Conservation (phyloP, 1,140 invertebrate genomes). For the Oryctes rhinoceros region DNA sequence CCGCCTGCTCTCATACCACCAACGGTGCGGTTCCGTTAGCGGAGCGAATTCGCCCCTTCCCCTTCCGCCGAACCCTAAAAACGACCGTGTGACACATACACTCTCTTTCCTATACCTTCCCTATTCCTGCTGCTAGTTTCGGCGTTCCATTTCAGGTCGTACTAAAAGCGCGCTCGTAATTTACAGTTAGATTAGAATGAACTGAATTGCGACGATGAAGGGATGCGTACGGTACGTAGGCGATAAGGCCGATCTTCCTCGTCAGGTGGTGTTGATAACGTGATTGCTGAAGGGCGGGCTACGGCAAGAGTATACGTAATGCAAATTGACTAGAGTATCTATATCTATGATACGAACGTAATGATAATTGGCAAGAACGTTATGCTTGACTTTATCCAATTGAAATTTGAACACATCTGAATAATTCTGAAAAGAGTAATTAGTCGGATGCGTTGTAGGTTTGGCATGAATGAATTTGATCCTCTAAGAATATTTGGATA, state of each 20-base stretch:
- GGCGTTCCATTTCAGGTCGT: not conserved
- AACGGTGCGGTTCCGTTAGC: not conserved
- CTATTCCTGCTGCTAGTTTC: not conserved
- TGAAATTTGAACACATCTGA: too few species aligned
- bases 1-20: not conserved
- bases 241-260: slow-evolving; percentile 23
- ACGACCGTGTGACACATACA: slow-evolving; percentile 16
- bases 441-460: too few species aligned
- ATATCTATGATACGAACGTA: too few species aligned
- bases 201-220: slow-evolving; percentile 12
- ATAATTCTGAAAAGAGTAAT: too few species aligned
- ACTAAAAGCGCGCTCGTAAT: not conserved
- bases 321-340: not conserved
- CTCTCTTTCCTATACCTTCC: not conserved
- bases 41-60: not conserved
- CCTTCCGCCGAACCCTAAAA: not conserved
- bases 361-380: too few species aligned
- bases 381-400: too few species aligned
- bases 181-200: slow-evolving; percentile 22
- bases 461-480: too few species aligned
- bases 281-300: not conserved
- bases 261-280: slow-evolving; percentile 34
- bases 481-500: too few species aligned
- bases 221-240: not conserved
- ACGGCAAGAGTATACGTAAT: not conserved